Evolutionary conservation across 2,888 invertebrate genomes (phyloP), one percentile per base, ranked within the genome.

Genomic region (Amphimallon solstitiale): DNA sequence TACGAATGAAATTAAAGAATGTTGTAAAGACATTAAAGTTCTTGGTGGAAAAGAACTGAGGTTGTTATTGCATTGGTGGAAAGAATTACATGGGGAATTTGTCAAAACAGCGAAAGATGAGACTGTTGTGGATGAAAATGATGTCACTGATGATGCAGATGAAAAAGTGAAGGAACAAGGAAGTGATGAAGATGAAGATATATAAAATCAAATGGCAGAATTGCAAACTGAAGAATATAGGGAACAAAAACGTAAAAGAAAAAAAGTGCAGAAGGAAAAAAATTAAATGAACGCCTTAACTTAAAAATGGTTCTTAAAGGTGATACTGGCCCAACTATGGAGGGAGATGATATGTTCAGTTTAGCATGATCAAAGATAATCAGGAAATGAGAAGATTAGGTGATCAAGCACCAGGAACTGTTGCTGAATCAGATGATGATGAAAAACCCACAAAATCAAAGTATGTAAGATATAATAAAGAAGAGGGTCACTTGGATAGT

Each of bases 271-370:
- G 93, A 95, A 72, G 89, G 95, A 72, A 87, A 90, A 63, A 97
- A 97, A 79, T 81, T 97, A 60, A 92, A 94, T 68, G 94, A 96
- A 72, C 92, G 93, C 78, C 89, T 98, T 85, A 95, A 96, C 81
- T 84, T 98, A 72, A 95, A 98, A 79, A 98, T 99, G 97, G 89
- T 97, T 1, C 88, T 97, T 49, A 97, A 97, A 78, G 95, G 94
- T 51, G 98, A 99, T 81, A 90, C 89, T 71, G 95, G 95, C 0
- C 95, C 95, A 0, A 88, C 87, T 54, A 83, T 92, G 78, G 92
- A 92, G 79, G 89, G 87, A 62, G 89, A 90, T 72, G 92, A 94
- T 71, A 89, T 97, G 83, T 97, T 97, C 79, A 87, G 86, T 70
- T 83, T 97, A n/a, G 89, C 89, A 67, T 89, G 77, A 90, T 97